Evolutionary conservation across 2,888 invertebrate species (phyloP).

Genomic region (Acanthoscelides obtectus): DNA sequence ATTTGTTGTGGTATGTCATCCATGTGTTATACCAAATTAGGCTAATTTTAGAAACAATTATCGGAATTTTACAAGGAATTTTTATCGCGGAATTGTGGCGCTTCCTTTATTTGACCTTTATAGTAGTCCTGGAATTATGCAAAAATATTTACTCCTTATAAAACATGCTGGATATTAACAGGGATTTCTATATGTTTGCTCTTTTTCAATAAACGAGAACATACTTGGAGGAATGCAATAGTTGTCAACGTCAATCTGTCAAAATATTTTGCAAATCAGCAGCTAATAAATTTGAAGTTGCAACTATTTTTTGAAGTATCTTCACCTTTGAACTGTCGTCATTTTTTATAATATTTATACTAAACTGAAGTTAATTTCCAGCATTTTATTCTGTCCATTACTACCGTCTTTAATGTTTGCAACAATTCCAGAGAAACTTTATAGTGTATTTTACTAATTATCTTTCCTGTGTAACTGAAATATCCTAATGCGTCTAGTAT

Average conservation of each 20-base stretch:
- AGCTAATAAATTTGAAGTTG: too few relatives aligned
- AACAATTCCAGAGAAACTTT: not conserved
- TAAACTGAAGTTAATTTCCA: not conserved
- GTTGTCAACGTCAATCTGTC: too few relatives aligned
- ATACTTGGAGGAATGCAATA: too few relatives aligned
- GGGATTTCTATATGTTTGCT: too few relatives aligned
- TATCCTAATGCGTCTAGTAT: slow-evolving; percentile 18
- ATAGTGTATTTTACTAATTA: not conserved
- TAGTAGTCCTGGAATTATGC: not conserved
- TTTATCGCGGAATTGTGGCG: slow-evolving; percentile 22
- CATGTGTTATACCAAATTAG: slow-evolving; percentile 21
- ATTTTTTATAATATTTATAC: too few relatives aligned
- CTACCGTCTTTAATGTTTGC: not conserved
- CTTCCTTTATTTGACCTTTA: slow-evolving; percentile 12
- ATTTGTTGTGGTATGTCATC: slow-evolving; percentile 7
- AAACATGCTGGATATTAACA: not conserved
- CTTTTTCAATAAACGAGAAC: too few relatives aligned
- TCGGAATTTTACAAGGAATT: slow-evolving; percentile 18
- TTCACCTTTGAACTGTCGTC: too few relatives aligned
- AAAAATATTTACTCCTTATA: not conserved
- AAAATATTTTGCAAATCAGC: too few relatives aligned
- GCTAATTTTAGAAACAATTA: slow-evolving; percentile 9
- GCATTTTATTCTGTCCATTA: not conserved
- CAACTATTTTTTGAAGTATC: too few relatives aligned
- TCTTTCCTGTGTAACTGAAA: not conserved